Evolutionary conservation across 1,140 invertebrate species (phyloP).

Genomic region (Tyrophagus putrescentiae): DNA sequence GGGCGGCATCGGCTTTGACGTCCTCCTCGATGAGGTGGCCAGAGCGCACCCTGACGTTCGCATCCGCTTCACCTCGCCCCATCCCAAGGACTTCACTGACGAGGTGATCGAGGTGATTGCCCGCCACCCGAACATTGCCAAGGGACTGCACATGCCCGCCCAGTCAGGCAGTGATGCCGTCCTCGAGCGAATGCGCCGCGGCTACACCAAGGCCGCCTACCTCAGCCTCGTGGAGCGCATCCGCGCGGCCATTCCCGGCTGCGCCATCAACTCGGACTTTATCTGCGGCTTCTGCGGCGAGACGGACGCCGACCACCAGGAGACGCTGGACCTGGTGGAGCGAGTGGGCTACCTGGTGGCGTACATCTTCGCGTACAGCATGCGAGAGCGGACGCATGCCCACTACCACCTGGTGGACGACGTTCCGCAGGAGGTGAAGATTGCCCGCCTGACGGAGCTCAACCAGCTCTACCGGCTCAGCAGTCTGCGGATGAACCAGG

Average conservation of each 20-base stretch:
- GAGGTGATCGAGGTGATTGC: constrained; percentile 68
- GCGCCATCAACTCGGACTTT: constrained; percentile 80
- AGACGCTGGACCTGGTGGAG: constrained; percentile 67
- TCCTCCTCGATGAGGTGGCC: constrained; percentile 71
- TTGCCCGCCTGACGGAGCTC: constrained; percentile 49
- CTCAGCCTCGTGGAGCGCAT: constrained; percentile 64
- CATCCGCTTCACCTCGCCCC: constrained; percentile 88
- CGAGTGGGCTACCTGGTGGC: constrained; percentile 65
- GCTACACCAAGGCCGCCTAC: constrained; percentile 78
- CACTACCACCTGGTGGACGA: constrained; percentile 66
- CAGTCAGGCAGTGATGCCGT: constrained; percentile 72
- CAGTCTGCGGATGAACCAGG: constrained; percentile 47
- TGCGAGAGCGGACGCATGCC: constrained; percentile 88
- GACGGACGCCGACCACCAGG: constrained; percentile 75
- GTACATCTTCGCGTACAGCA: constrained; percentile 80
- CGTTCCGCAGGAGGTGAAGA: constrained; percentile 58
- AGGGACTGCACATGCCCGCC: constrained; percentile 76
- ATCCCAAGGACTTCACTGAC: constrained; percentile 96
- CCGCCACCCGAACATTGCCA: constrained; percentile 71
- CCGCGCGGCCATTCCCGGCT: constrained; percentile 49
- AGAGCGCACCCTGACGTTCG: constrained; percentile 34
- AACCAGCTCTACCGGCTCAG: constrained; percentile 45
- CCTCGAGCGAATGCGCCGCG: constrained; percentile 71
- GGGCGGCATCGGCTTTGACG: constrained; percentile 69
- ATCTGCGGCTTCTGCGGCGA: constrained; percentile 94